Percentiles rank a stretch among this genome's conserved stretches.
Conservation (phyloP, 2,113 vertebrate species). For the Tonatia bakeri region DNA sequence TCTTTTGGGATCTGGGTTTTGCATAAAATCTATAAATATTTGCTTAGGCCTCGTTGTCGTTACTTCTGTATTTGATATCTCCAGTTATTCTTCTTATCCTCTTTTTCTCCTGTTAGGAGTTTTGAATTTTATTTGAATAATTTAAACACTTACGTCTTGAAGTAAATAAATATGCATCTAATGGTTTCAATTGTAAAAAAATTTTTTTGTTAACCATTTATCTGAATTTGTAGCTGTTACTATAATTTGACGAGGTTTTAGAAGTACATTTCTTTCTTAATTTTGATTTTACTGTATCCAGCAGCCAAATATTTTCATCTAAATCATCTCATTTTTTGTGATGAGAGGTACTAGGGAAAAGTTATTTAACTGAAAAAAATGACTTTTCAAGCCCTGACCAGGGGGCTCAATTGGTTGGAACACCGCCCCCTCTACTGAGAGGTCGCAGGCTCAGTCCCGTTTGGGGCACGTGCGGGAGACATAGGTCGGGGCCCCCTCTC, state of each 20-base stretch:
- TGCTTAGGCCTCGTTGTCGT: constrained; percentile 51
- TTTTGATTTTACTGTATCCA: not conserved
- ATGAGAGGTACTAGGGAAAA: not conserved
- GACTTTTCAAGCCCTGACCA: not conserved
- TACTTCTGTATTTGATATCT: constrained; percentile 1
- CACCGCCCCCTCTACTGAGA: too few species aligned
- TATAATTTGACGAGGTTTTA: not conserved
- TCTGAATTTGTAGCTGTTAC: not conserved
- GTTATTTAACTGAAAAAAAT: not conserved
- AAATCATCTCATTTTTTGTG: not conserved
- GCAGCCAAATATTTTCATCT: not conserved
- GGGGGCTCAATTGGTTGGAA: too few species aligned
- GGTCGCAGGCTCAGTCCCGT: too few species aligned
- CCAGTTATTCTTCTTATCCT: constrained; percentile 37
- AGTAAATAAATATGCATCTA: not conserved
- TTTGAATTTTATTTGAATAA: constrained; percentile 66
- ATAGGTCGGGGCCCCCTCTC: too few species aligned
- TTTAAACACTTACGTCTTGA: constrained; percentile 52
- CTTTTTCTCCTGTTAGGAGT: constrained; percentile 49
- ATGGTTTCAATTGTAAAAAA: not conserved
- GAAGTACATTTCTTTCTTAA: not conserved
- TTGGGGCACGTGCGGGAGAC: too few species aligned
- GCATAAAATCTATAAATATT: constrained; percentile 66
- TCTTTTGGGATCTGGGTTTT: constrained; percentile 52
- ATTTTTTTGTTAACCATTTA: not conserved